Percentiles rank a stretch among this genome's conserved stretches.
These are phyloP conservation scores for Tragulus kanchil DNA, from an alignment of 2,113 vertebrate species.

Conservation along the genomic window DNA sequence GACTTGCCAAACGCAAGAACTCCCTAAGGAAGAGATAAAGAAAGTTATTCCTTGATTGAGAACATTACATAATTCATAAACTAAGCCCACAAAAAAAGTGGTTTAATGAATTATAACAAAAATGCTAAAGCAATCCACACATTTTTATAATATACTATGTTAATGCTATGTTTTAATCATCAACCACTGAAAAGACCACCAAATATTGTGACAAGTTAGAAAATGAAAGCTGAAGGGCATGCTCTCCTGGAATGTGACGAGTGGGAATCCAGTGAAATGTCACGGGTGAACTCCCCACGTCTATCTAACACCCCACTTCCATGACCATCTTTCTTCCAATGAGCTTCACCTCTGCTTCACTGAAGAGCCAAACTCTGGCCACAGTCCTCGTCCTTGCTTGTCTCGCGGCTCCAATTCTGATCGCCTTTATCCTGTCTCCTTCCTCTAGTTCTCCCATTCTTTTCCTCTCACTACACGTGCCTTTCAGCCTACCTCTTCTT, in stretches of 20 bases:
- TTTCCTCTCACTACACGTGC: background rate
- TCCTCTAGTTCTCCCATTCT: background rate
- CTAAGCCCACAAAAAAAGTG: background rate
- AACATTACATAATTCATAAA: slow-evolving; percentile 4
- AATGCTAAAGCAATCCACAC: slow-evolving; percentile 19
- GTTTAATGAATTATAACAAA: background rate
- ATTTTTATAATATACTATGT: background rate
- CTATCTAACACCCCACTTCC: background rate
- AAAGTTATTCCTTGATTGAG: slow-evolving; percentile 48
- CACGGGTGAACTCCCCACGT: no score
- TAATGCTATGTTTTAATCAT: background rate
- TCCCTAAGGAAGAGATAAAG: slow-evolving; percentile 89
- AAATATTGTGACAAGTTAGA: background rate
- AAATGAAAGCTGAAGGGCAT: background rate
- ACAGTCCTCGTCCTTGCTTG: background rate
- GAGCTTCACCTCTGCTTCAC: background rate
- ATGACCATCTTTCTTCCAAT: background rate
- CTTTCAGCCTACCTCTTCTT: background rate
- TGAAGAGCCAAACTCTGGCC: background rate
- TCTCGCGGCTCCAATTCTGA: background rate
- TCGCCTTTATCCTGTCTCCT: background rate
- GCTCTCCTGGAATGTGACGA: background rate
- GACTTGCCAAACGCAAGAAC: slow-evolving; percentile 97
- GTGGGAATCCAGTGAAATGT: background rate
- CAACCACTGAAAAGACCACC: background rate